Base-by-base conservation (phyloP, 2,888 invertebrate genomes). In the Muscina levida region DNA sequence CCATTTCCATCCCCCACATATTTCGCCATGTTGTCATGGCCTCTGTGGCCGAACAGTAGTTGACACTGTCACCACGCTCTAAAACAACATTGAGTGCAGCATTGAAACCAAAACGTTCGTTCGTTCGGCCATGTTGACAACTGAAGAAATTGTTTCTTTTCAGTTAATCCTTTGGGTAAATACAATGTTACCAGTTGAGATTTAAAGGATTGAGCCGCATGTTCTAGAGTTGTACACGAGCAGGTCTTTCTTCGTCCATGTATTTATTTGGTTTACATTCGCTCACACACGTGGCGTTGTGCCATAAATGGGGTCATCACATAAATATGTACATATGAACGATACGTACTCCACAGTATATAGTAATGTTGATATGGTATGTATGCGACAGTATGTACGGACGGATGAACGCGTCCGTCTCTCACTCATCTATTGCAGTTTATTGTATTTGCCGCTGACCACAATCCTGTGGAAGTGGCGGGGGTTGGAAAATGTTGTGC, bases 281-380 rank as follows among this genome's bases (percentile, higher is more conserved):
- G n/a, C 17, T 6, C 1, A 8, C 22, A 22, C 53, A 53, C 53
- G 53, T 53, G 53, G 22, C 24, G 22, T 59, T 62, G 22, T 62
- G 39, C 19, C 22, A 22, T 42, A 39, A 62, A 62, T 62, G 62
- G 62, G 62, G 62, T 62, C 62, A 62, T 62, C 62, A n/a, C n/a
- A 22, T 17, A 22, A 42, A 39, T 15, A 59, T 39, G 39, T 59
- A 15, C 51, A n/a, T 22, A 48, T 15, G 48, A 15, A 17, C 1
- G 19, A 48, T 48, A 48, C 10, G n/a, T 8, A 48, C 48, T 17
- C 13, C 17, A 17, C 17, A 10, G 10, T 22, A 22, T 53, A 24
- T 11, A 5, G 31, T 5, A 31, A 8, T 31, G 31, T 31, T n/a
- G n/a, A n/a, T n/a, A 37, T 37, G 37, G 37, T n/a, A 37, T 37